These are phyloP conservation scores for Aphidius colemani DNA, from an alignment of 2,888 invertebrate species.

Conservation along the genomic window DNA sequence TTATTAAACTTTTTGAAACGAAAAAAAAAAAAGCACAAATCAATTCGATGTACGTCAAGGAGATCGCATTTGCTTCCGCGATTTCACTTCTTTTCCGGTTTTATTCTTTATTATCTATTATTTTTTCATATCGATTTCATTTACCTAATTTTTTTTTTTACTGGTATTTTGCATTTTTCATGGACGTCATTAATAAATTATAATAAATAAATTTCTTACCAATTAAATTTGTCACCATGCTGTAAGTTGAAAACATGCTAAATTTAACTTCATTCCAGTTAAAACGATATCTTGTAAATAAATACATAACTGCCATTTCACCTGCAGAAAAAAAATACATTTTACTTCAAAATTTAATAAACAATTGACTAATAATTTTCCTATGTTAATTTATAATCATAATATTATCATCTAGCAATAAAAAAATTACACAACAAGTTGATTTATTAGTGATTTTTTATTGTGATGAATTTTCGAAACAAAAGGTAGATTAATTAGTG, in stretches of 20 bases:
- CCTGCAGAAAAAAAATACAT: constrained; percentile 61
- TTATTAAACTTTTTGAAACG: background rate
- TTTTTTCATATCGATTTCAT: background rate
- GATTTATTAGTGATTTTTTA: background rate
- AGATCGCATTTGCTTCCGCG: background rate
- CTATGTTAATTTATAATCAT: too few species aligned
- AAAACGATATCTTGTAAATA: constrained; percentile 82
- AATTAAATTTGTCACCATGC: constrained; percentile 79
- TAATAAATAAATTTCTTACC: constrained; percentile 63
- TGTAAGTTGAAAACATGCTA: constrained; percentile 84
- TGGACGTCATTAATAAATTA: background rate
- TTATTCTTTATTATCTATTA: background rate
- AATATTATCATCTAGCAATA: background rate
- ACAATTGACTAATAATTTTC: too few species aligned
- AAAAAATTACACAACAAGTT: too few species aligned
- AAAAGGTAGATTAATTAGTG: background rate
- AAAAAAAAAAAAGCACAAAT: background rate
- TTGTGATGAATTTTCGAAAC: background rate
- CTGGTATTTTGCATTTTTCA: too few species aligned
- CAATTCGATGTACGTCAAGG: background rate
- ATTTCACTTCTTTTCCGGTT: background rate
- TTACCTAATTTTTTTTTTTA: background rate
- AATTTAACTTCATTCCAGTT: constrained; percentile 89
- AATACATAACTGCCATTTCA: constrained; percentile 83
- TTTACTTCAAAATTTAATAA: background rate